Percentiles rank a stretch among this genome's conserved stretches.
Evolutionary conservation across 53 echinoderm and acorn worm species (phyloP).

Genomic region (Arbacia lixula): DNA sequence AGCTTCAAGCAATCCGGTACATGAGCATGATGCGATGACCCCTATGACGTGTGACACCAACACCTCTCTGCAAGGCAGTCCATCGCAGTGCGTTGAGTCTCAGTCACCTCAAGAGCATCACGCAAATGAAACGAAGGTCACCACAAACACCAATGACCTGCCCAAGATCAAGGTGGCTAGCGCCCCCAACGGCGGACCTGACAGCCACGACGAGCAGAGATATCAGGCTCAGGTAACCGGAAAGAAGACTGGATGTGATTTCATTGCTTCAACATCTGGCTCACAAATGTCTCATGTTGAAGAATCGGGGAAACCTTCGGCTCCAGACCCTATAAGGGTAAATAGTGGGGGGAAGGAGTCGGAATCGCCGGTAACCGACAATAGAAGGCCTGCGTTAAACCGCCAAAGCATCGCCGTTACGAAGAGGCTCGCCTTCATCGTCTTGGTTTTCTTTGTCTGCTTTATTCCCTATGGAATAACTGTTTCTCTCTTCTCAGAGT

Average conservation of each 20-base stretch:
- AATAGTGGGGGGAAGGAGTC: too few relatives aligned
- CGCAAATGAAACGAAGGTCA: not conserved
- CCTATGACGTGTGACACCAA: not conserved
- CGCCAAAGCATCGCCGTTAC: constrained; percentile 75
- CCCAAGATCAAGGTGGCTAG: not conserved
- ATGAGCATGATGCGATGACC: too few relatives aligned
- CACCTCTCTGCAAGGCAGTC: not conserved
- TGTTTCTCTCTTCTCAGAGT: constrained; percentile 65
- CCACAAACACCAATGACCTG: not conserved
- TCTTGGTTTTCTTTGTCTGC: constrained; percentile 82
- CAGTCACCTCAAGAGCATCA: not conserved
- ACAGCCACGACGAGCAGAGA: too few relatives aligned
- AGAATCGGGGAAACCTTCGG: not conserved
- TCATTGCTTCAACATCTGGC: not conserved
- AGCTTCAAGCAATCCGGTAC: not conserved
- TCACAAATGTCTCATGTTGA: not conserved
- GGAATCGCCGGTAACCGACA: too few relatives aligned
- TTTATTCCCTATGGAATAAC: constrained; percentile 72
- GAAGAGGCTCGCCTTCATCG: constrained; percentile 82
- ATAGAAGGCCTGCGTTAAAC: too few relatives aligned
- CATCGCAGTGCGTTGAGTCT: not conserved
- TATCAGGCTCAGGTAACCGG: too few relatives aligned
- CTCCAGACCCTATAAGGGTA: too few relatives aligned
- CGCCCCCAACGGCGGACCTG: too few relatives aligned
- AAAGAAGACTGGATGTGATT: not conserved